These are phyloP conservation scores for Formica aserva DNA, from an alignment of 2,888 invertebrate species.

Conservation along the genomic window DNA sequence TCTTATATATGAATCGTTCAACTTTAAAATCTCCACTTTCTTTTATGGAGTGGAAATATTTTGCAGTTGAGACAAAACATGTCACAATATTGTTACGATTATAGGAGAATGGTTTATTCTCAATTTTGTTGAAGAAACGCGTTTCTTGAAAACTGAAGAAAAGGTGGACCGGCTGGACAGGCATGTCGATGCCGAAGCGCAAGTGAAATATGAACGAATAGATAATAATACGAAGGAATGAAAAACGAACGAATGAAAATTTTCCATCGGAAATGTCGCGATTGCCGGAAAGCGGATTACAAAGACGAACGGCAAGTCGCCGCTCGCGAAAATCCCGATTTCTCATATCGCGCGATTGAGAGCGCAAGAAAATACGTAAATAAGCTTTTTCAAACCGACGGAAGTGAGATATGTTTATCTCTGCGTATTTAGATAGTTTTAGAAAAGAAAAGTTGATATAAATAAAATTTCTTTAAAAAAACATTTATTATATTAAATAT, in stretches of 20 bases:
- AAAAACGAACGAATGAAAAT: constrained; percentile 51
- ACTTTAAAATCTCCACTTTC: not conserved
- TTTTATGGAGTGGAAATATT: constrained; percentile 8
- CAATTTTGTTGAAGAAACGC: constrained; percentile 28
- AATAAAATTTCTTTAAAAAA: not conserved
- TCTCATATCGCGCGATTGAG: constrained; percentile 47
- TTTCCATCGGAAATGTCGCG: constrained; percentile 48
- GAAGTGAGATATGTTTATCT: constrained; percentile 13
- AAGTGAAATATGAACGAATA: constrained; percentile 39
- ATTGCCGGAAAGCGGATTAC: constrained; percentile 56
- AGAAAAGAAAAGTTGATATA: not conserved
- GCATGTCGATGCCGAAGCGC: constrained; percentile 32
- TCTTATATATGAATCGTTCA: not conserved
- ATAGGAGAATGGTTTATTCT: constrained; percentile 30
- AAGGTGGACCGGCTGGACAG: constrained; percentile 20
- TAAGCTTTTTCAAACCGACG: constrained; percentile 17
- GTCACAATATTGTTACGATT: not conserved
- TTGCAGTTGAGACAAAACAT: constrained; percentile 8
- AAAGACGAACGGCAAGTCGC: constrained; percentile 44
- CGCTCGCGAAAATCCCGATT: constrained; percentile 45
- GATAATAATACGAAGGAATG: constrained; percentile 46
- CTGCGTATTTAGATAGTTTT: not conserved
- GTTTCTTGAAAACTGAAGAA: constrained; percentile 28
- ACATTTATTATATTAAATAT: not conserved
- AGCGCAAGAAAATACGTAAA: constrained; percentile 42